Percentiles rank a stretch among this genome's conserved stretches.
These are phyloP conservation scores for Argyra leucocephala DNA, from an alignment of 2,888 invertebrate genomes.

Conservation along the genomic window DNA sequence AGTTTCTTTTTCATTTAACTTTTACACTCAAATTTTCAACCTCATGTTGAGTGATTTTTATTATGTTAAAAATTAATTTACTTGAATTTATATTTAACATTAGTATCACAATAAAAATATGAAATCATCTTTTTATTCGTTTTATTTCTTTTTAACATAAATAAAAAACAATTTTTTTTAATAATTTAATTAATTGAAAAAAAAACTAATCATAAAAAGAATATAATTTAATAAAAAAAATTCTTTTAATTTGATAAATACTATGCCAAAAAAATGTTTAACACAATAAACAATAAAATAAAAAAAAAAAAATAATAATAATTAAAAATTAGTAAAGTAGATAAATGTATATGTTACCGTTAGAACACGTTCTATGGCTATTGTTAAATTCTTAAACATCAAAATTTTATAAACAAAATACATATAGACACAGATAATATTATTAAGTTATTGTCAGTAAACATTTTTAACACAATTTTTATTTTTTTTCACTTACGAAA, in stretches of 20 bases:
- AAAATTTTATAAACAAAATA: too few species aligned
- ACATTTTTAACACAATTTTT: too few species aligned
- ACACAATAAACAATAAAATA: constrained; percentile 3
- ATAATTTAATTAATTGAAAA: background rate
- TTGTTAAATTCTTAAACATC: too few species aligned
- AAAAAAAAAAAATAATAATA: background rate
- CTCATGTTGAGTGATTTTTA: constrained; percentile 6
- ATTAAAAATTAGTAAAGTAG: background rate
- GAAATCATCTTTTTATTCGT: background rate
- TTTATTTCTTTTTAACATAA: background rate
- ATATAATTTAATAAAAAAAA: background rate
- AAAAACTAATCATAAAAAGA: background rate
- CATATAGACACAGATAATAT: too few species aligned
- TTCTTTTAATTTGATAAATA: background rate
- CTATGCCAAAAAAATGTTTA: background rate
- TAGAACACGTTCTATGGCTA: too few species aligned
- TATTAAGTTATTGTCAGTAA: too few species aligned
- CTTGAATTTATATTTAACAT: background rate
- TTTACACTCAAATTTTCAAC: background rate
- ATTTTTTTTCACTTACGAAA: too few species aligned
- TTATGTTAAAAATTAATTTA: background rate
- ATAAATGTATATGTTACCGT: too few species aligned
- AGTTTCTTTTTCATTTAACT: too few species aligned
- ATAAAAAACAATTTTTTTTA: background rate
- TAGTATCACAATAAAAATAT: background rate